phyloP scores from a whole-genome alignment of 2,888 invertebrate species.

The Apotomis turbidana region DNA sequence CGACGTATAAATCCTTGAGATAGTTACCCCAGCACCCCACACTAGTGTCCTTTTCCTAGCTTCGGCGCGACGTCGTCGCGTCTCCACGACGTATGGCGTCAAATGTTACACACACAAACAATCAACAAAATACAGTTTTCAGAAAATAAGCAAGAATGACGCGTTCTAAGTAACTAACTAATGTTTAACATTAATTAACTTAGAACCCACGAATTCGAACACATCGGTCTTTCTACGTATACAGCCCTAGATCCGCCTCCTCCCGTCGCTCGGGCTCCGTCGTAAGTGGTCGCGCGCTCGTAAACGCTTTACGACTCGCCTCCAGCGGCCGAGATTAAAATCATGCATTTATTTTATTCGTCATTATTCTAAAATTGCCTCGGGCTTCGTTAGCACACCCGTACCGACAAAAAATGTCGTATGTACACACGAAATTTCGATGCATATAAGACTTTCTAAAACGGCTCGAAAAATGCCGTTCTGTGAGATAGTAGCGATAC shows the following conservation, averaged over 20 bases:
- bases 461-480: background rate
- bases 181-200: too few species aligned
- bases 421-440: slow-evolving; percentile 1
- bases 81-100: too few species aligned
- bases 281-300: slow-evolving; percentile 70
- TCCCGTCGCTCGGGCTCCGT: slow-evolving; percentile 46
- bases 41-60: too few species aligned
- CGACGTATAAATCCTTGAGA: too few species aligned
- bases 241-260: slow-evolving; percentile 41
- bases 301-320: slow-evolving; percentile 79
- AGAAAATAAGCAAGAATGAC: too few species aligned
- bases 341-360: slow-evolving; percentile 81
- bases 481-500: slow-evolving; percentile 36
- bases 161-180: too few species aligned
- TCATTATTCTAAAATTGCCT: slow-evolving; percentile 72
- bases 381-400: slow-evolving; percentile 47
- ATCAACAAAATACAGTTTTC: too few species aligned
- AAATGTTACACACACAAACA: too few species aligned
- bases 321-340: slow-evolving; percentile 76
- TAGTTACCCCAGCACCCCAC: too few species aligned
- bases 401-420: slow-evolving; percentile 1
- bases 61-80: too few species aligned
- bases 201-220: too few species aligned
- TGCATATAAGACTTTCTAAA: slow-evolving; percentile 9
- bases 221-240: background rate